Conservation (phyloP, 1,140 invertebrate species). For the Uloborus diversus region DNA sequence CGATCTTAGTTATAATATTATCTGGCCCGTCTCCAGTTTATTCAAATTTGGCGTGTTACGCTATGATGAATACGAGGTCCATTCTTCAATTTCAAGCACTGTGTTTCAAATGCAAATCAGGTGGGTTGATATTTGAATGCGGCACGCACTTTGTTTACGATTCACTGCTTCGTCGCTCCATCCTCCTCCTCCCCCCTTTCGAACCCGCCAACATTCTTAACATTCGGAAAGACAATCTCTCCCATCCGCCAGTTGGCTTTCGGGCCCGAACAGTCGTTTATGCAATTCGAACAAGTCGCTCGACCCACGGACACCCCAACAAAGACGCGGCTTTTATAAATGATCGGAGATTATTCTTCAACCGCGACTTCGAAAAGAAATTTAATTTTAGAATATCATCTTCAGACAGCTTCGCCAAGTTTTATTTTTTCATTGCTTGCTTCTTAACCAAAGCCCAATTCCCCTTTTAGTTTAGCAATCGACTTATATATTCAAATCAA, state of each 20-base stretch:
- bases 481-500: no score
- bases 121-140: constrained; percentile 53
- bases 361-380: no score
- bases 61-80: constrained; percentile 48
- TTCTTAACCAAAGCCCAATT: no score
- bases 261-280: constrained; percentile 16
- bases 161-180: constrained; percentile 25
- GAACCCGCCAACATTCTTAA: constrained; percentile 26
- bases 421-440: no score
- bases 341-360: no score
- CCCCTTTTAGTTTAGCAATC: no score
- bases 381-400: no score
- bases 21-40: constrained; percentile 53
- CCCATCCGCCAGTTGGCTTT: not conserved
- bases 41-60: constrained; percentile 54
- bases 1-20: constrained; percentile 57
- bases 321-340: no score
- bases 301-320: not conserved
- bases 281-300: constrained; percentile 13
- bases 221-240: constrained; percentile 42
- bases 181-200: constrained; percentile 6
- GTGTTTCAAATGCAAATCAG: constrained; percentile 56
- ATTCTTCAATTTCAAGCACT: constrained; percentile 55
- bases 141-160: constrained; percentile 53
- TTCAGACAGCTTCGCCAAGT: no score